These are phyloP conservation scores for Hylomyscus alleni DNA, from an alignment of 2,797 vertebrate genomes.

Conservation along the genomic window DNA sequence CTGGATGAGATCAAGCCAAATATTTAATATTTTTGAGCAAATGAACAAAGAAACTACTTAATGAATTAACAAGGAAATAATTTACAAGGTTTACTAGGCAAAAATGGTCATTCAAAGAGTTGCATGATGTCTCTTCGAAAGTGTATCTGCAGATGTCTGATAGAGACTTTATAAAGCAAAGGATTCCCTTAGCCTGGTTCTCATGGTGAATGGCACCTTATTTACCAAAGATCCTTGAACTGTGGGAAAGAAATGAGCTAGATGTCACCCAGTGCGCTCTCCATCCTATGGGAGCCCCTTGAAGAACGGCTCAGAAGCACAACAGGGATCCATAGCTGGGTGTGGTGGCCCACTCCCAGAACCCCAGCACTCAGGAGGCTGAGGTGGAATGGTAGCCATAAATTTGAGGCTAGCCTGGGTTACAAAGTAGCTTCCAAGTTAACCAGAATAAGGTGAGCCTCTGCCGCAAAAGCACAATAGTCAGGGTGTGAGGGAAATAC, in stretches of 20 bases:
- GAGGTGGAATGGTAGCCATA: too few species aligned
- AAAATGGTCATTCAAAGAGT: background rate
- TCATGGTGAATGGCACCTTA: background rate
- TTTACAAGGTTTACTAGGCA: background rate
- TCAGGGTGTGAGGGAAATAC: background rate
- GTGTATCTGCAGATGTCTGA: background rate
- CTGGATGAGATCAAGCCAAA: background rate
- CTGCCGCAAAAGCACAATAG: background rate
- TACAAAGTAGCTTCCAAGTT: background rate
- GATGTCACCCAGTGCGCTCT: background rate
- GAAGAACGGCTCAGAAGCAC: background rate
- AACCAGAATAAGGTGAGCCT: background rate
- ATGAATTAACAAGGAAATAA: background rate
- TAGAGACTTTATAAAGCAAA: background rate
- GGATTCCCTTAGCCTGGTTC: background rate
- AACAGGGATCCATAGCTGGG: too few species aligned
- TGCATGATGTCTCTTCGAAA: background rate
- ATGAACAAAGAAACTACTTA: background rate
- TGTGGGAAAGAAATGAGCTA: background rate
- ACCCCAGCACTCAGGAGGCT: background rate
- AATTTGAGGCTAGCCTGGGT: background rate
- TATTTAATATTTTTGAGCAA: background rate
- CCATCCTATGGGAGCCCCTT: background rate
- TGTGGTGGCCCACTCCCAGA: too few species aligned
- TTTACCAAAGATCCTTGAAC: background rate